Evolutionary conservation across 1,140 invertebrate species (phyloP), one percentile per base, ranked within the genome.

Genomic region (Hyles vespertilio): DNA sequence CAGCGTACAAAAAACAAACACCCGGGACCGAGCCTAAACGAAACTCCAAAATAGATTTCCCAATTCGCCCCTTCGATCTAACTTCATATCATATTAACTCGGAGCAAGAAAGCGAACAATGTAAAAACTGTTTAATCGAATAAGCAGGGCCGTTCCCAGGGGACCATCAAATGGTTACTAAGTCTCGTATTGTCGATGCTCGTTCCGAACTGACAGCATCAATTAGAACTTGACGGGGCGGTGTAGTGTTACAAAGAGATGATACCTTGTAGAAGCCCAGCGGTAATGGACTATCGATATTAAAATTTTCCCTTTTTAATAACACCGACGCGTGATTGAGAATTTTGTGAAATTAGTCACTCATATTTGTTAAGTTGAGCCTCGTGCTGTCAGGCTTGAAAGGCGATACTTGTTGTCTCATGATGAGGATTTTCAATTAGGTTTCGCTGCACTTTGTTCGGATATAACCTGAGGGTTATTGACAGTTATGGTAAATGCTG

Each of bases 201-300:
- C 69, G 67, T 73, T 81, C 77, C 72, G 80, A 79, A 86, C 72
- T 86, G 83, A 84, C 83, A 81, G 79, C 74, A 76, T 82, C 83
- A 86, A 86, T 86, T 86, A 86, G 73, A 63, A 70, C 60, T 81
- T 77, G 77, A 84, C 77, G 71, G 62, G 48, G 67, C 75, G 83
- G 83, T 81, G 62, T 86, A 63, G 53, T 62, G 62, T 86, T 86
- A 75, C 83, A 85, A 83, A 83, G 72, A 73, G 75, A 67, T 63
- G 68, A 75, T 71, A 66, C 65, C 51, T 63, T 58, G 55, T 61
- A 62, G 64, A 58, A 74, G 72, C 67, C 70, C 76, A 78, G 63
- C 57, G 62, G 71, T 85, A 85, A 83, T 83, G 65, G 80, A 69
- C 75, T 74, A 85, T 81, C 47, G 22, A 48, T 48, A 48, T 48